These are phyloP conservation scores for Saturnia pavonia DNA, from an alignment of 2,888 invertebrate genomes.

Conservation along the genomic window DNA sequence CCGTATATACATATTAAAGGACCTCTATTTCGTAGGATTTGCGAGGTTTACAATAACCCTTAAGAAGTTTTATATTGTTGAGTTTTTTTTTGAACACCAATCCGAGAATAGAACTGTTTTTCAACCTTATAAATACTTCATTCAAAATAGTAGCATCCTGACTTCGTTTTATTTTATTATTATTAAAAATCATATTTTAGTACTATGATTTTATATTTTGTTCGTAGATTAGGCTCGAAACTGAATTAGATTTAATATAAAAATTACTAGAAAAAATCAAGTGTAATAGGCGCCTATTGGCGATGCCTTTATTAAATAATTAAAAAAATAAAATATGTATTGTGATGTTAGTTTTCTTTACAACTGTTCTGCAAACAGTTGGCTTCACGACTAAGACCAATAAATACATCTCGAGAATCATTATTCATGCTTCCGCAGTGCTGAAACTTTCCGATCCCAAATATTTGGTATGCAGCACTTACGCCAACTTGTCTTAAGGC, in stretches of 20 bases:
- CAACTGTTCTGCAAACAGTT: background rate
- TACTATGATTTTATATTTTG: no score
- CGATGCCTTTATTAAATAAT: no score
- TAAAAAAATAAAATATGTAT: background rate
- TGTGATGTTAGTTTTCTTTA: background rate
- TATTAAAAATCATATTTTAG: no score
- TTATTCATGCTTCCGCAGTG: conserved; percentile 47
- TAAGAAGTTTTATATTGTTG: conserved; percentile 24
- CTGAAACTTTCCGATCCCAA: conserved; percentile 55
- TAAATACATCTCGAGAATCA: conserved; percentile 37
- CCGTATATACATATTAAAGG: conserved; percentile 33
- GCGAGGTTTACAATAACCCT: conserved; percentile 39
- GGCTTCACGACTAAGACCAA: conserved; percentile 20
- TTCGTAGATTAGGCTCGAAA: no score
- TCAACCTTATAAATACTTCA: no score
- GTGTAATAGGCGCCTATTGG: no score
- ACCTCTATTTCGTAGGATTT: conserved; percentile 38
- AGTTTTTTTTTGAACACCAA: conserved; percentile 27
- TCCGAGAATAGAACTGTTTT: conserved; percentile 14
- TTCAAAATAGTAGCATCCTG: no score
- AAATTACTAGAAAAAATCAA: no score
- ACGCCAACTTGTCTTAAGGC: conserved; percentile 49
- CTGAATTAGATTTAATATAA: no score
- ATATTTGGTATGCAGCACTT: conserved; percentile 62
- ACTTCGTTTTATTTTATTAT: no score